Percentiles rank a stretch among this genome's conserved stretches.
Evolutionary conservation across 1,140 invertebrate species (phyloP).

Genomic region (Heliconius hermathena): DNA sequence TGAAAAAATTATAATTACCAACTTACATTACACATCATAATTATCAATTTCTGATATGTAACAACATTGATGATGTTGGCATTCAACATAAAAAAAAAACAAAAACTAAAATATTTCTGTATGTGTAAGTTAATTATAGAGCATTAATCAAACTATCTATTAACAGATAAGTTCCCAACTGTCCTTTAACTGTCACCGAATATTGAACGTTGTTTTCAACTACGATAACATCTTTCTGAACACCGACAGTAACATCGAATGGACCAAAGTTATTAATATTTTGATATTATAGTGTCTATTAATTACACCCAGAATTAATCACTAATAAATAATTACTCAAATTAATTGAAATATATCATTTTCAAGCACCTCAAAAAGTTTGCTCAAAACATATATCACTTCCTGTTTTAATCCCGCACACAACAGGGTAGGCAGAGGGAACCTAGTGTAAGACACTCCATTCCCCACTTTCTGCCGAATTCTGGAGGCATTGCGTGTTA

Average conservation of each 20-base stretch:
- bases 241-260: slow-evolving; percentile 16
- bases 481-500: no score
- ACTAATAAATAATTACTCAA: not conserved
- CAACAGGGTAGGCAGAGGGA: no score
- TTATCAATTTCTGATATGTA: no score
- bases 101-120: not conserved
- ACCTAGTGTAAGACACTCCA: no score
- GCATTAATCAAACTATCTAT: slow-evolving; percentile 35
- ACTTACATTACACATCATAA: no score
- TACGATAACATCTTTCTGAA: slow-evolving; percentile 31
- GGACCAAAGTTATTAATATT: slow-evolving; percentile 6
- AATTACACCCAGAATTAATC: not conserved
- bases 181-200: slow-evolving; percentile 38
- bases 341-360: not conserved
- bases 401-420: no score
- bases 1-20: no score
- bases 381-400: no score
- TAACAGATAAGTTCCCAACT: slow-evolving; percentile 29
- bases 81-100: not conserved
- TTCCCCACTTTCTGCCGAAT: no score
- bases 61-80: no score
- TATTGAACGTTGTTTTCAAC: slow-evolving; percentile 39
- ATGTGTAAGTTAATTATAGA: not conserved
- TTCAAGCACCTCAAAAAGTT: no score
- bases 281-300: not conserved